These are phyloP conservation scores for Proterorhinus semilunaris DNA, from an alignment of 2,113 vertebrate genomes.

Conservation along the genomic window DNA sequence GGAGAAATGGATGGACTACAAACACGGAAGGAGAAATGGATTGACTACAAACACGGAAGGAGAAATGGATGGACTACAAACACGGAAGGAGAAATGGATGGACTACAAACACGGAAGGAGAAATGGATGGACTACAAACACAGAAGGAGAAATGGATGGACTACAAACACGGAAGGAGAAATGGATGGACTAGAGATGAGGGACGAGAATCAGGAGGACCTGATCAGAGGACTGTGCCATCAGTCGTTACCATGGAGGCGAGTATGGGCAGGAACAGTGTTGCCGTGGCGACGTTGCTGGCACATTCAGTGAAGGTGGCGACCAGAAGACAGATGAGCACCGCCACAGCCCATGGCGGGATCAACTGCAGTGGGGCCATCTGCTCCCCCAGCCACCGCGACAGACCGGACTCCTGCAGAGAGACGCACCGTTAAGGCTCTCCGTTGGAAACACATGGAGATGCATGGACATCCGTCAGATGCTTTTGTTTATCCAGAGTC, in stretches of 20 bases:
- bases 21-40: background rate
- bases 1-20: background rate
- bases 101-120: no score
- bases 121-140: constrained; percentile 1
- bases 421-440: background rate
- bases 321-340: constrained; percentile 80
- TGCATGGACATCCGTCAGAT: no score
- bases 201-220: background rate
- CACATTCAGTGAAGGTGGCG: constrained; percentile 88
- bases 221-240: background rate
- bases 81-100: background rate
- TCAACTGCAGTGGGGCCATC: constrained; percentile 83
- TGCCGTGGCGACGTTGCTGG: constrained; percentile 92
- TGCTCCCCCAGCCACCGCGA: constrained; percentile 88
- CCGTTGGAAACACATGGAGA: no score
- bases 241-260: constrained; percentile 84
- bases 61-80: background rate
- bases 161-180: background rate
- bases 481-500: no score
- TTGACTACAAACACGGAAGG: no score
- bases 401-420: constrained; percentile 63
- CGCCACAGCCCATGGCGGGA: constrained; percentile 82
- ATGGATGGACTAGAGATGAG: background rate
- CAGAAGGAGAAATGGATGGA: background rate
- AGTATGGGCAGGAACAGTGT: constrained; percentile 95